Evolutionary conservation across 2,797 vertebrate species (phyloP), one percentile per base, ranked within the genome.

Genomic region (Varecia variegata): DNA sequence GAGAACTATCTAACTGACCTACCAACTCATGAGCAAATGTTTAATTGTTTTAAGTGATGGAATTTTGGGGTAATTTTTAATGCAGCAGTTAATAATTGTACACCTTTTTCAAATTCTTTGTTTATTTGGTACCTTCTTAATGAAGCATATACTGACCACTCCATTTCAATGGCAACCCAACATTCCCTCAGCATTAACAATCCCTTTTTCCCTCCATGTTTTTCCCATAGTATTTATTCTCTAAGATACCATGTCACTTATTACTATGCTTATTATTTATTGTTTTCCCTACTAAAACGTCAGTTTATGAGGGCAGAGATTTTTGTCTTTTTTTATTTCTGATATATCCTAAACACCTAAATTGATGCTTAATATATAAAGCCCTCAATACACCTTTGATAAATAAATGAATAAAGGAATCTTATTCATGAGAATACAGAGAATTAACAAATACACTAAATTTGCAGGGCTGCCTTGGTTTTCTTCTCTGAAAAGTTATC

Each of bases 341-440:
- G 3, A 92, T 85, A 5, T 79, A 80, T 62, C 71, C 23, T 74
- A 94, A 90, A 56, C 3, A 62, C 58, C 70, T 88, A 86, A 47
- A 88, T 21, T 94, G 77, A 92, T 68, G 38, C 9, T 47, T 73
- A 47, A 60, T 77, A 89, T 43, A 18, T 23, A 84, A 56, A 17
- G 47, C n/a, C 30, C 25, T 93, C 56, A 82, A 65, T 56, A 89
- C 67, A 71, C 93, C 76, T 58, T 43, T 93, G 73, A 67, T 84
- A 84, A 96, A 60, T 86, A 90, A 89, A 81, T 85, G 32, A 95
- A 87, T 43, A 80, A 90, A 95, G n/a, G 21, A 88, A 93, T 47
- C 21, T 27, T 92, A 38, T 43, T 85, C 20, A 45, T 80, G 62
- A 89, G 30, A 93, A 90, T 77, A 85, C 3, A 43, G 65, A 90